Conservation (phyloP, 2,113 vertebrate species). For the Python bivittatus region DNA sequence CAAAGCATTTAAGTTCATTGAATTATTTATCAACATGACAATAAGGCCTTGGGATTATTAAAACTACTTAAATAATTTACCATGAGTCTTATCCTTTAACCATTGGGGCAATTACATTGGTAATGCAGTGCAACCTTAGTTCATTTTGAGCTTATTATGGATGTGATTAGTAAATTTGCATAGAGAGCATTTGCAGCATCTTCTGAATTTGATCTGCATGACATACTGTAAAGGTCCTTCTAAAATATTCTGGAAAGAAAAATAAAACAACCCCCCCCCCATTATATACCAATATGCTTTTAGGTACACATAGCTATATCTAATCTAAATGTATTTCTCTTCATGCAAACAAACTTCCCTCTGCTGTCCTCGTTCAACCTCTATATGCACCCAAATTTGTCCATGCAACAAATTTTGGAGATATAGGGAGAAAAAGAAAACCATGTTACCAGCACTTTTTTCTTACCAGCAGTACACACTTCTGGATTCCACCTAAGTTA, state of each 20-base stretch:
- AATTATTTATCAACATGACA: slow-evolving; percentile 53
- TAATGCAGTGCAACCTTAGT: slow-evolving; percentile 1
- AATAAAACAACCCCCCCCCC: not conserved
- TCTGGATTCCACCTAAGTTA: not conserved
- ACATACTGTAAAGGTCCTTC: not conserved
- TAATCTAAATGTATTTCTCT: not conserved
- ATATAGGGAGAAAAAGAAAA: not conserved
- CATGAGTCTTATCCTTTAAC: slow-evolving; percentile 23
- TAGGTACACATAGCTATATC: not conserved
- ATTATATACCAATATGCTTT: not conserved
- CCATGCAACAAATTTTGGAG: not conserved
- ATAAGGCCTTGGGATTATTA: slow-evolving; percentile 38
- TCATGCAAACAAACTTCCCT: not conserved
- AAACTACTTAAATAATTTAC: slow-evolving; percentile 32
- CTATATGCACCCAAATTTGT: not conserved
- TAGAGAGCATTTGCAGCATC: not conserved
- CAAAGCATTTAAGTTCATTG: slow-evolving; percentile 54
- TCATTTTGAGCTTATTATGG: not conserved
- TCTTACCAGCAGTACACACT: not conserved
- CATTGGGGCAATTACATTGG: slow-evolving; percentile 21
- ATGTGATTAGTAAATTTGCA: not conserved
- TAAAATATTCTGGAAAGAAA: not conserved
- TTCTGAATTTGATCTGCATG: not conserved
- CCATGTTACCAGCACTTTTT: not conserved
- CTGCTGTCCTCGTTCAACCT: not conserved